These are phyloP conservation scores for Morus bassanus DNA, from an alignment of 2,797 vertebrate genomes.

Conservation along the genomic window DNA sequence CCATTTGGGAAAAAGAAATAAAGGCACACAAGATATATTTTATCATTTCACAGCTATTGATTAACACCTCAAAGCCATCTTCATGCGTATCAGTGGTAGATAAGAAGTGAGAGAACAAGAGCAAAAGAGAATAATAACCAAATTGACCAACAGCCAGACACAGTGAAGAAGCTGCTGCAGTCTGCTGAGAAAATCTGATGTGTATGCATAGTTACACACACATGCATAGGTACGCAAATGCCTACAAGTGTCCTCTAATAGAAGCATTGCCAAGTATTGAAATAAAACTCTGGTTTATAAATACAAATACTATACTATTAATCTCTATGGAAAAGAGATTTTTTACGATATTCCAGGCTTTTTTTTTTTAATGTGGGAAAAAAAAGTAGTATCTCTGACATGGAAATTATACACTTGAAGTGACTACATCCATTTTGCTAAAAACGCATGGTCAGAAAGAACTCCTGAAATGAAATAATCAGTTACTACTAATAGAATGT, in stretches of 20 bases:
- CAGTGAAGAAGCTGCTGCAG: background rate
- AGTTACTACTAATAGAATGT: background rate
- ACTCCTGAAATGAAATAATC: background rate
- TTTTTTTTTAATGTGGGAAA: background rate
- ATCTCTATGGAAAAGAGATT: background rate
- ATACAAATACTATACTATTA: background rate
- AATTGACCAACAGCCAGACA: background rate
- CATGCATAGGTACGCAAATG: background rate
- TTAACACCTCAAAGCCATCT: constrained; percentile 66
- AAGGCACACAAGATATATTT: background rate
- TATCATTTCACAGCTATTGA: constrained; percentile 44
- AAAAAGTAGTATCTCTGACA: background rate
- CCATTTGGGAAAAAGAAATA: background rate
- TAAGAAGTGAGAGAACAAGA: constrained; percentile 26
- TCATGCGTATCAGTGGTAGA: constrained; percentile 11
- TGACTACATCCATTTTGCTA: background rate
- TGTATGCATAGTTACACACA: background rate
- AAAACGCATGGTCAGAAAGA: background rate
- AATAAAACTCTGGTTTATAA: background rate
- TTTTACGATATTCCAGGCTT: background rate
- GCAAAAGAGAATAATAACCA: background rate
- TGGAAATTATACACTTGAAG: background rate
- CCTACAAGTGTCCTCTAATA: background rate
- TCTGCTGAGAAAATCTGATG: background rate
- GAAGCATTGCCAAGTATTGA: background rate